These are phyloP conservation scores for Bombus picipes DNA, from an alignment of 1,140 invertebrate genomes.

Conservation along the genomic window DNA sequence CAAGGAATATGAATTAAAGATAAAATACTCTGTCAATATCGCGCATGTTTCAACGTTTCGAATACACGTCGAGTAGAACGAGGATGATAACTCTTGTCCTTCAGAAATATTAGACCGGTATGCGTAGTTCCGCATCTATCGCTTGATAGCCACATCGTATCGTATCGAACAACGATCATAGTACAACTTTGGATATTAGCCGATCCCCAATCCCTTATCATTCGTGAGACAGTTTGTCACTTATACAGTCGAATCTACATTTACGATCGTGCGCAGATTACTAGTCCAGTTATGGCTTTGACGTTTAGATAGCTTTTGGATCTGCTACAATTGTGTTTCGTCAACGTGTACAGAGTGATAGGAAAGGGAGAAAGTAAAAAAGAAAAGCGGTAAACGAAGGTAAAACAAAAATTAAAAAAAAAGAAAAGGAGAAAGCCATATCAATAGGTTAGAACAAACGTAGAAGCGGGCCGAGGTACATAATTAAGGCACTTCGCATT, in stretches of 20 bases:
- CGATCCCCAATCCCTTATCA: constrained; percentile 43
- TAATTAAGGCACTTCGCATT: too few species aligned
- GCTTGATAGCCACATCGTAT: constrained; percentile 23
- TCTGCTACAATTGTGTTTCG: background rate
- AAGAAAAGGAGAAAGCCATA: too few species aligned
- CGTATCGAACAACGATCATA: constrained; percentile 19
- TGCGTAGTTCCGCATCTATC: constrained; percentile 27
- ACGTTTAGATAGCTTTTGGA: constrained; percentile 39
- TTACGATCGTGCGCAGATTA: constrained; percentile 33
- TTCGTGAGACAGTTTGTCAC: constrained; percentile 52
- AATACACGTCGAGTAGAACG: background rate
- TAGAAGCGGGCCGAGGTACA: too few species aligned
- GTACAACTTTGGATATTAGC: constrained; percentile 38
- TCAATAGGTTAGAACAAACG: too few species aligned
- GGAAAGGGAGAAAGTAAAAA: background rate
- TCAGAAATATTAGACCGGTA: constrained; percentile 31
- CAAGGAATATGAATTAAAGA: constrained; percentile 17
- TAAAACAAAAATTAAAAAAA: too few species aligned
- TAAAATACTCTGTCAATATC: constrained; percentile 21
- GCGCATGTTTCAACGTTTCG: constrained; percentile 17
- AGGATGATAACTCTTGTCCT: constrained; percentile 3
- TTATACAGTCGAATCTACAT: constrained; percentile 44
- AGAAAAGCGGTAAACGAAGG: too few species aligned
- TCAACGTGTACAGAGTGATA: background rate
- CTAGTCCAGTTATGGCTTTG: constrained; percentile 48